Base-by-base conservation (phyloP, 2,113 vertebrate genomes). In the Calidris pugnax region DNA sequence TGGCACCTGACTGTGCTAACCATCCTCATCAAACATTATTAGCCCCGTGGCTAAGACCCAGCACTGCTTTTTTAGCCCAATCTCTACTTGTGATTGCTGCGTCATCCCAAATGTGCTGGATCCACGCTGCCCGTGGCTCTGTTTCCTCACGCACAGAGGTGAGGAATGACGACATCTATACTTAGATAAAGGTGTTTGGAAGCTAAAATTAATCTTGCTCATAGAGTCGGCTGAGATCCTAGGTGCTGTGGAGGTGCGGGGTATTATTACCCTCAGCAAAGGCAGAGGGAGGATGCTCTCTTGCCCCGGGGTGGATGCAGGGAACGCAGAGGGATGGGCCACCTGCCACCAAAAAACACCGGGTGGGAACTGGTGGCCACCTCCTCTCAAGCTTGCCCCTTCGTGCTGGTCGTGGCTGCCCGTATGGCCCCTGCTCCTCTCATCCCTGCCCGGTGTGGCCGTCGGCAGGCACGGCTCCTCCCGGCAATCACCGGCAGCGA, bases 361-460 rank as follows among this genome's bases (percentile, higher is more conserved):
- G 0, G 51, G 4, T 1, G 3, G 72, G 67, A 35, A 47, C 3
- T 0, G 27, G 13, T 8, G 15, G 43, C 56, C 51, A 27, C 24
- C 27, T 13, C 39, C 37, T 32, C 73, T n/a, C 72, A 11, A 14
- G 1, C 27, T 21, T 20, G 53, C 64, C 4, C 3, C 39, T 47
- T 12, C 4, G 1, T 66, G 78, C 64, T 0, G 1, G 3, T 30
- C 2, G 1, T 47, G 67, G 82, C 66, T 24, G n/a, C 22, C 59
- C 0, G 28, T 21, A 5, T 5, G 1, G 1, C 85, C 50, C 2
- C 41, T 15, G 0, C 8, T 30, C 18, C 37, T 12, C 3, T 30
- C 22, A 2, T 13, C 50, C 16, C 32, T n/a, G 4, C 21, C 45
- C 2, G 0, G 1, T 11, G 30, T 4, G 67, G n/a, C 53, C 81